Base-by-base conservation (phyloP, 2,888 invertebrate genomes). In the Calliopum simillimum region DNA sequence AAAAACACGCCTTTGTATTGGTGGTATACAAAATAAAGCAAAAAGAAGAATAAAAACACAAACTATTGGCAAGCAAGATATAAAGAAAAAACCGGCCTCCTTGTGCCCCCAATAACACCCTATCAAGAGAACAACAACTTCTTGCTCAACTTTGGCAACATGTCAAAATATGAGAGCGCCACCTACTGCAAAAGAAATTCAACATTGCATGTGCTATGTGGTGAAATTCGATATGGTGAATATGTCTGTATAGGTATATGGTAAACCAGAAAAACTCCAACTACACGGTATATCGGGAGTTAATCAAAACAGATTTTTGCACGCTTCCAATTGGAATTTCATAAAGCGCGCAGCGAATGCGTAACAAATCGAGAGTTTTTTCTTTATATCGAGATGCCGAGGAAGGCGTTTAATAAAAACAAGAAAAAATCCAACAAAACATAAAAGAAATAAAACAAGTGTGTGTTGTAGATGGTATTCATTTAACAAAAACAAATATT, bases 321-420 rank as follows among this genome's bases (percentile, higher is more conserved):
- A 63, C 25, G 47, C 62, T 46, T 63, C 62, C 62, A 49, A 63
- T 63, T n/a, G 62, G 62, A 63, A 63, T 49, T 47, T 33, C 8
- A 8, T 33, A 33, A 33, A n/a, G n/a, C 16, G 23, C 62, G 49
- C 16, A 46, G 46, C 61, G 61, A 46, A 62, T 46, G 61, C 59
- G 43, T 59, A 62, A 46, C 61, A 14, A 21, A 62, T 13, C 13
- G 41, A 21, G 21, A 62, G 43, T 13, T 61, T 19, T n/a, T 23
- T 14, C 47, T 63, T n/a, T n/a, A n/a, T n/a, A n/a, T n/a, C n/a
- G n/a, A n/a, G 62, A 23, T 63, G 21, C 11, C 11, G 25, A 47
- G n/a, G 33, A 49, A 63, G 62, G 62, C 62, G 62, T 63, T 49
- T 33, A 33, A 8, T 33, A 33, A 33, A 33, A 33, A 33, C 1